A percentile compares a stretch with the other conserved stretches of the same genome.
phyloP scores from a whole-genome alignment of 1,140 invertebrate genomes.

The Sitobion miscanthi region DNA sequence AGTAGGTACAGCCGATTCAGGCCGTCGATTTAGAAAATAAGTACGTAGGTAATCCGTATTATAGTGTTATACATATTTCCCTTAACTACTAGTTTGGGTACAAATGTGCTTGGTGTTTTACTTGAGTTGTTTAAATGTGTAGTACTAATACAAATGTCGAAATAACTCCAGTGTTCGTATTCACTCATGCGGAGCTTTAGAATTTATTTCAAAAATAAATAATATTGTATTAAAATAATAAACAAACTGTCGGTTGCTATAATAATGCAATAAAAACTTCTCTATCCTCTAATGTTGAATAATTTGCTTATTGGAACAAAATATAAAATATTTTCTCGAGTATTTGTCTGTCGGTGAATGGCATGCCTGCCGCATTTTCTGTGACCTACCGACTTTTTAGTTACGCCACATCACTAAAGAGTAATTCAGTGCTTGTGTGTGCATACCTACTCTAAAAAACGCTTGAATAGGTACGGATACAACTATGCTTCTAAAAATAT shows the following conservation, averaged over 20 bases:
- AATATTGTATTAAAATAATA: background rate
- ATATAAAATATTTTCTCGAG: too few relatives aligned
- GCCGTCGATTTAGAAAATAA: background rate
- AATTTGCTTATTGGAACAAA: too few relatives aligned
- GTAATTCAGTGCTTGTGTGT: too few relatives aligned
- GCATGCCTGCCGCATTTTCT: too few relatives aligned
- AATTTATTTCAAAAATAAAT: background rate
- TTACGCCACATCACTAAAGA: too few relatives aligned
- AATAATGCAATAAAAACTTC: background rate
- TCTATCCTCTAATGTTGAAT: background rate
- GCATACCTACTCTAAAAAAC: too few relatives aligned
- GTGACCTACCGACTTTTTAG: too few relatives aligned
- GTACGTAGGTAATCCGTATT: background rate
- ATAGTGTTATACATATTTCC: background rate
- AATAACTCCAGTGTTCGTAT: background rate
- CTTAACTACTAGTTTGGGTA: background rate
- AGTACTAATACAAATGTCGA: background rate
- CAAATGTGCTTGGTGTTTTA: background rate
- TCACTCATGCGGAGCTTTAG: background rate
- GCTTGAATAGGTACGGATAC: too few relatives aligned
- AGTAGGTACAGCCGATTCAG: background rate
- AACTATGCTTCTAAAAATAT: too few relatives aligned
- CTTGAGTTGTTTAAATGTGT: background rate
- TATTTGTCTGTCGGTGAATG: too few relatives aligned
- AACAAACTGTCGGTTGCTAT: background rate